Conservation (phyloP, 2,888 invertebrate species). For the Apodemia hepburni region DNA sequence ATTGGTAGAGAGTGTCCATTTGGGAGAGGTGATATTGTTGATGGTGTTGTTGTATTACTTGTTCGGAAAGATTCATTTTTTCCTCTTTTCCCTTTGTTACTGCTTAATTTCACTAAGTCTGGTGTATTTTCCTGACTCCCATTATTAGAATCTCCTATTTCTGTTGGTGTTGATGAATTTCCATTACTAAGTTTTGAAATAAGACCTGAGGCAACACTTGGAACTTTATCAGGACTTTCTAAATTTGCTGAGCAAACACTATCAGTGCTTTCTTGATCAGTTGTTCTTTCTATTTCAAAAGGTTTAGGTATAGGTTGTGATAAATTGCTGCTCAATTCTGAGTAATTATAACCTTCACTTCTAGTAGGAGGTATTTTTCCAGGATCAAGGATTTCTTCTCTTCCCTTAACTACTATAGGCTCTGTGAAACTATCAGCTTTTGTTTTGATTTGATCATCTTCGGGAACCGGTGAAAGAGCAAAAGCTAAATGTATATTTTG, state of each 20-base stretch:
- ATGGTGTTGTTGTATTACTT: constrained; percentile 67
- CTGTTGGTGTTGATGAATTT: constrained; percentile 68
- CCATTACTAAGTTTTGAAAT: constrained; percentile 73
- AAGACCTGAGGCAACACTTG: constrained; percentile 59
- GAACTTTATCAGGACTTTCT: constrained; percentile 60
- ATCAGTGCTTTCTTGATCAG: constrained; percentile 69
- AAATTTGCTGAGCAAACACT: constrained; percentile 55
- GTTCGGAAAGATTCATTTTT: constrained; percentile 63
- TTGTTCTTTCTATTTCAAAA: constrained; percentile 49
- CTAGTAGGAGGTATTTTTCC: constrained; percentile 46
- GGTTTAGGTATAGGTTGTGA: constrained; percentile 47
- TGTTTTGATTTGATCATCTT: constrained; percentile 34
- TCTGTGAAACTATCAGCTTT: constrained; percentile 48
- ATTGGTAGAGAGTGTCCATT: constrained; percentile 67
- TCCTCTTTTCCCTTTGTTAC: constrained; percentile 48
- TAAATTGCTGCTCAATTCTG: constrained; percentile 47
- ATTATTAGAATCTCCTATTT: constrained; percentile 41
- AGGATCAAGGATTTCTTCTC: constrained; percentile 45
- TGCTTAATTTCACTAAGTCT: constrained; percentile 53
- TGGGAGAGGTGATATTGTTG: constrained; percentile 70
- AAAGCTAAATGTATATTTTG: constrained; percentile 63
- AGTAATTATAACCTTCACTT: constrained; percentile 55
- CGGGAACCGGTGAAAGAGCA: constrained; percentile 54
- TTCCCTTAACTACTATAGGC: constrained; percentile 49
- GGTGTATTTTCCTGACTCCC: constrained; percentile 60